Evolutionary conservation across 2,113 vertebrate genomes (phyloP).

Genomic region (Sciurus niger): DNA sequence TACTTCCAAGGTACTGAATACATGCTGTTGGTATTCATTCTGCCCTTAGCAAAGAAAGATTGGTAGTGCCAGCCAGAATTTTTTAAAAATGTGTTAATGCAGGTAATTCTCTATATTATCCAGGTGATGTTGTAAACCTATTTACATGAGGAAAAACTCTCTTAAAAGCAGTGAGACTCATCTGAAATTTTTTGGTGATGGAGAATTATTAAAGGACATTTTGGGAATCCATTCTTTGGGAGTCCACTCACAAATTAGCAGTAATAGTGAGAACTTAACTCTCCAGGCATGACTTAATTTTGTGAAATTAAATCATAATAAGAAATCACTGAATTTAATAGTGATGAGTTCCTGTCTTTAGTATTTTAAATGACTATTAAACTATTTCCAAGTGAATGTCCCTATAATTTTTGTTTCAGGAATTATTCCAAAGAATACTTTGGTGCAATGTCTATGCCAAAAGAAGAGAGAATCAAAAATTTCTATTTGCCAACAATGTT

Average conservation of each 20-base stretch:
- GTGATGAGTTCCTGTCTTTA: background rate
- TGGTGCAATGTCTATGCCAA: background rate
- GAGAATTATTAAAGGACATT: slow-evolving; percentile 29
- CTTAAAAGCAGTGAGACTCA: background rate
- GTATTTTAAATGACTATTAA: slow-evolving; percentile 70
- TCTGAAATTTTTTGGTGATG: slow-evolving; percentile 42
- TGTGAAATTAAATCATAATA: slow-evolving; percentile 44
- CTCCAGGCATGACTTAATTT: slow-evolving; percentile 46
- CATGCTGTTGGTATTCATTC: slow-evolving; percentile 57
- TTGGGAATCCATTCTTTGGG: background rate
- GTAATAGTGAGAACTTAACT: background rate
- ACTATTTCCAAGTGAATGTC: slow-evolving; percentile 1
- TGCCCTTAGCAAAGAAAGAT: slow-evolving; percentile 73
- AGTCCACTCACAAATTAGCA: background rate
- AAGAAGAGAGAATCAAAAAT: background rate
- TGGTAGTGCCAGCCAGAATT: slow-evolving; percentile 11
- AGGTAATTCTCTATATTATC: slow-evolving; percentile 8
- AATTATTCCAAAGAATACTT: background rate
- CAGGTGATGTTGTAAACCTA: slow-evolving; percentile 30
- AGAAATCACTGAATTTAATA: slow-evolving; percentile 5
- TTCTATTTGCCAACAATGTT: slow-evolving; percentile 41
- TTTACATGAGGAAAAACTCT: slow-evolving; percentile 16
- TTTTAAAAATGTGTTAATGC: slow-evolving; percentile 66
- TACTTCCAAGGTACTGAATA: slow-evolving; percentile 73
- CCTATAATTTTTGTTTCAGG: background rate